These are phyloP conservation scores for Acrossocheilus fasciatus DNA, from an alignment of 2,797 vertebrate genomes.

Conservation along the genomic window DNA sequence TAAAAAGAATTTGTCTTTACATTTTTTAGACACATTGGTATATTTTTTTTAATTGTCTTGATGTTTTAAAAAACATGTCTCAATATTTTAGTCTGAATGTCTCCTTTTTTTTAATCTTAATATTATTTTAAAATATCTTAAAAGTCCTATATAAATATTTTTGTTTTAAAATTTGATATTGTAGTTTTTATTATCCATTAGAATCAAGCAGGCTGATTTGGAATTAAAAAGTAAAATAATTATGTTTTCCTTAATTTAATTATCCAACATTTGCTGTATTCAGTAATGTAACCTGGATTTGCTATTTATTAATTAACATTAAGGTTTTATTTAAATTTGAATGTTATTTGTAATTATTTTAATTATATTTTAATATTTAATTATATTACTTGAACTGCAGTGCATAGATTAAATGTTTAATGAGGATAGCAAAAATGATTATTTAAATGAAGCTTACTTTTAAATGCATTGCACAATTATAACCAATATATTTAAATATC, in stretches of 20 bases:
- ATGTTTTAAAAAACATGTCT: too few species aligned
- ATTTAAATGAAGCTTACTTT: neutral
- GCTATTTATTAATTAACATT: neutral
- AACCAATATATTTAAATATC: neutral
- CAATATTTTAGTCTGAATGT: too few species aligned
- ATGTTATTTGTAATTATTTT: too few species aligned
- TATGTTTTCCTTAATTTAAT: neutral
- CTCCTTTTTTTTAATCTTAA: too few species aligned
- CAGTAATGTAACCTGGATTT: neutral
- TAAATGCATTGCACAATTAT: neutral
- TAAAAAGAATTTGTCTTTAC: too few species aligned
- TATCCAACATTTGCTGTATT: neutral
- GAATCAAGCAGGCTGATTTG: neutral
- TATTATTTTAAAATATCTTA: too few species aligned
- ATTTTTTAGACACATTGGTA: too few species aligned
- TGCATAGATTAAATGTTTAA: neutral
- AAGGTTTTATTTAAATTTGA: neutral
- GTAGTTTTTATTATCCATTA: neutral
- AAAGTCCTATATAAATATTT: too few species aligned
- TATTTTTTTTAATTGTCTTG: too few species aligned
- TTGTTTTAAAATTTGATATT: too few species aligned
- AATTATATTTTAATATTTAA: neutral
- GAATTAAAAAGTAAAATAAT: neutral
- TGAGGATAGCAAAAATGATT: neutral
- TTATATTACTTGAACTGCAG: neutral